Conservation (phyloP, 2,113 vertebrate species). For the Dasyornis broadbenti region DNA sequence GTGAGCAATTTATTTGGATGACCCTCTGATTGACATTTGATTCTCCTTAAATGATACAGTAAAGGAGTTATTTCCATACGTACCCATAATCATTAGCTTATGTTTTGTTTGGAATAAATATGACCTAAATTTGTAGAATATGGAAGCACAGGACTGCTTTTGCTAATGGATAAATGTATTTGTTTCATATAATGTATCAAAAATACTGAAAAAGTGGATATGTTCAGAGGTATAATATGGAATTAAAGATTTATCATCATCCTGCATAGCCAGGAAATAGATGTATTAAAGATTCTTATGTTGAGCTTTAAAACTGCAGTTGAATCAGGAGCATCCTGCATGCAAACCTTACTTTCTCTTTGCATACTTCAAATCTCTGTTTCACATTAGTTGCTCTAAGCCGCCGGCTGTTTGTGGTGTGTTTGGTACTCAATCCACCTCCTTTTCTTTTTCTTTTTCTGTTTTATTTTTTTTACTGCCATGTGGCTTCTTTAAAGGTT, state of each 20-base stretch:
- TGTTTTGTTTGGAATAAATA: background rate
- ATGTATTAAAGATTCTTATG: background rate
- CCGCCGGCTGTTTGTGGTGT: background rate
- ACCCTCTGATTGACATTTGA: background rate
- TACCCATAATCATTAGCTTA: background rate
- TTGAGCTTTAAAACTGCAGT: background rate
- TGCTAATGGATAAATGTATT: constrained; percentile 48
- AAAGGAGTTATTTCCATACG: background rate
- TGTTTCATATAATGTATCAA: background rate
- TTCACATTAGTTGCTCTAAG: background rate
- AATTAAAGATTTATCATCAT: background rate
- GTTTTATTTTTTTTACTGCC: background rate
- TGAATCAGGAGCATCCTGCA: background rate
- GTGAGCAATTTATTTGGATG: constrained; percentile 74
- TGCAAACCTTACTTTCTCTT: background rate
- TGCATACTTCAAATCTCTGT: background rate
- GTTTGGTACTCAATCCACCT: background rate
- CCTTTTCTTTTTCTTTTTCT: background rate
- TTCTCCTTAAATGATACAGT: background rate
- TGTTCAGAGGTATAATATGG: background rate
- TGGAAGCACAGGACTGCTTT: constrained; percentile 68
- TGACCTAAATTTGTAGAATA: background rate
- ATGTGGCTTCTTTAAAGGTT: background rate
- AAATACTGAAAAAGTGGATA: background rate
- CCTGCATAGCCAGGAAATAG: background rate